Evolutionary conservation across 2,888 invertebrate genomes (phyloP).

Genomic region (Sialis fuliginosa): DNA sequence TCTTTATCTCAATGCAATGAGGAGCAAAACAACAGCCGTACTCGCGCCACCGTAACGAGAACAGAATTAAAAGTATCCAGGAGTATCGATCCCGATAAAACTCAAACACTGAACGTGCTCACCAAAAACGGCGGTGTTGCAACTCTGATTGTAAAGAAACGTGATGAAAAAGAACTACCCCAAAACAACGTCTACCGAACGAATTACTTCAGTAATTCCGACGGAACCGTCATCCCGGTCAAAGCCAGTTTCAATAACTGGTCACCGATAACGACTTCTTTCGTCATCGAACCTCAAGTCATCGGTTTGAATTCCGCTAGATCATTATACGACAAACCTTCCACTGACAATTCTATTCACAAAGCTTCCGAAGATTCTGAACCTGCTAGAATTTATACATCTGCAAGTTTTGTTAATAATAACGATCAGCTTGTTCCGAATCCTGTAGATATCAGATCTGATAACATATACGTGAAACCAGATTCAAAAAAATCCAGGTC

Average conservation of each 20-base stretch:
- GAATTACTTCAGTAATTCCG: constrained; percentile 28
- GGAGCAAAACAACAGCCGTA: constrained; percentile 26
- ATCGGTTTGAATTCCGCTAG: constrained; percentile 13
- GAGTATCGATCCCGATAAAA: constrained; percentile 57
- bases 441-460: constrained; percentile 49
- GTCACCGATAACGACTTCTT: constrained; percentile 21
- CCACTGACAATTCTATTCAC: background rate
- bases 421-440: constrained; percentile 39
- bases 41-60: constrained; percentile 40
- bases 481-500: constrained; percentile 45
- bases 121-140: constrained; percentile 60
- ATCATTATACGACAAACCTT: background rate
- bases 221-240: constrained; percentile 26
- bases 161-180: constrained; percentile 35
- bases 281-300: constrained; percentile 19
- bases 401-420: constrained; percentile 20
- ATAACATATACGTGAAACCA: constrained; percentile 34
- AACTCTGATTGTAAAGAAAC: constrained; percentile 57
- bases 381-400: constrained; percentile 20
- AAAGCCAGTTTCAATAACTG: constrained; percentile 21
- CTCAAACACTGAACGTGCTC: constrained; percentile 57
- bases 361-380: constrained; percentile 6
- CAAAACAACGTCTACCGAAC: constrained; percentile 27
- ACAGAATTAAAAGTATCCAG: constrained; percentile 62
- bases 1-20: constrained; percentile 18